These are phyloP conservation scores for Athene noctua DNA, from an alignment of 2,113 vertebrate genomes.

Conservation along the genomic window DNA sequence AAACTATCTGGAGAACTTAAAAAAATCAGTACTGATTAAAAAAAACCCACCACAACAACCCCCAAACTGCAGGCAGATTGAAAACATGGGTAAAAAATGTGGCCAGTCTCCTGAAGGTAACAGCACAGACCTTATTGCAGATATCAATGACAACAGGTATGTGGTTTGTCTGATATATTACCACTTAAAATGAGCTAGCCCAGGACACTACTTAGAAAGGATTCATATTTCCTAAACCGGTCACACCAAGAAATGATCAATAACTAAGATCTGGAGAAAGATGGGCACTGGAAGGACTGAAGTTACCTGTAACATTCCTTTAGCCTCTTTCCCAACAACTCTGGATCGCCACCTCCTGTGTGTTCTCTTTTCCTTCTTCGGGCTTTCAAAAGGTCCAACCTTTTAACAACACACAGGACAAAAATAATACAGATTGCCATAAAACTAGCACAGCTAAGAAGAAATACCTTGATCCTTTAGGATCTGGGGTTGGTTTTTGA, in stretches of 20 bases:
- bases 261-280: neutral
- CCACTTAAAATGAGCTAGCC: neutral
- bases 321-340: conserved; percentile 90
- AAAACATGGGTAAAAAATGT: neutral
- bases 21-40: neutral
- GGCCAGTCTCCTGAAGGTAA: neutral
- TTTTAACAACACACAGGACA: conserved; percentile 70
- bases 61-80: neutral
- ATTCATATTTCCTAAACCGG: neutral
- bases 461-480: neutral
- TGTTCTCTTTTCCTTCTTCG: conserved; percentile 93
- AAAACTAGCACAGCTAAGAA: neutral
- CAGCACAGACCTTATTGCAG: neutral
- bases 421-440: neutral
- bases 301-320: conserved; percentile 91
- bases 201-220: neutral
- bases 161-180: neutral
- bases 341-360: conserved; percentile 89
- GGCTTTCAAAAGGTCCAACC: conserved; percentile 90
- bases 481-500: neutral
- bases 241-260: neutral
- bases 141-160: neutral
- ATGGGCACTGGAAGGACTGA: neutral
- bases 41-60: neutral
- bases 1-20: neutral